These are phyloP conservation scores for Nyctibius grandis DNA, from an alignment of 2,797 vertebrate genomes.

Conservation along the genomic window DNA sequence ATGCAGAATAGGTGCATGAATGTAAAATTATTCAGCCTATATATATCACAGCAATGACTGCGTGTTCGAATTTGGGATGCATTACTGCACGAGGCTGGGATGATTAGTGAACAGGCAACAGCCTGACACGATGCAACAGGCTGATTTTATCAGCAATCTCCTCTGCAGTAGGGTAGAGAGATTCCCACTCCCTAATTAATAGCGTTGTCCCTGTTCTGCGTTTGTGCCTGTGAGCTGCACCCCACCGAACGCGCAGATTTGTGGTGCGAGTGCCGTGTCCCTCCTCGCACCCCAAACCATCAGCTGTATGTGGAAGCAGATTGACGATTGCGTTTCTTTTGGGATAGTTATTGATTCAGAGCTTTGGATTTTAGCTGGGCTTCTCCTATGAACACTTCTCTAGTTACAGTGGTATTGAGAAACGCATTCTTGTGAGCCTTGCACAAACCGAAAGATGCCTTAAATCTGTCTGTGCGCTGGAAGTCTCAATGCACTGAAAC, in stretches of 20 bases:
- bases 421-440: background rate
- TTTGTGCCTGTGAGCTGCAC: background rate
- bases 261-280: background rate
- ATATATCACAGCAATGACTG: fast-evolving
- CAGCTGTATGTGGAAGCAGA: background rate
- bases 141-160: background rate
- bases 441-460: background rate
- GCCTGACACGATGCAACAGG: background rate
- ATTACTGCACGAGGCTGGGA: background rate
- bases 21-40: background rate
- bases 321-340: background rate
- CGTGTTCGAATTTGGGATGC: background rate
- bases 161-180: background rate
- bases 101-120: background rate
- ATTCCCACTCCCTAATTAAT: background rate
- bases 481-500: background rate
- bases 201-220: background rate
- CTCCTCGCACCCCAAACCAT: background rate
- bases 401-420: background rate
- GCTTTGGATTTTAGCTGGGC: background rate
- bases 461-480: background rate
- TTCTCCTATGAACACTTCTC: background rate
- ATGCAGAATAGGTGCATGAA: background rate
- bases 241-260: fast-evolving
- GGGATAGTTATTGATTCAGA: background rate